Evolutionary conservation across 2,888 invertebrate species (phyloP), one percentile per base, ranked within the genome.

Genomic region (Amphimallon solstitiale): DNA sequence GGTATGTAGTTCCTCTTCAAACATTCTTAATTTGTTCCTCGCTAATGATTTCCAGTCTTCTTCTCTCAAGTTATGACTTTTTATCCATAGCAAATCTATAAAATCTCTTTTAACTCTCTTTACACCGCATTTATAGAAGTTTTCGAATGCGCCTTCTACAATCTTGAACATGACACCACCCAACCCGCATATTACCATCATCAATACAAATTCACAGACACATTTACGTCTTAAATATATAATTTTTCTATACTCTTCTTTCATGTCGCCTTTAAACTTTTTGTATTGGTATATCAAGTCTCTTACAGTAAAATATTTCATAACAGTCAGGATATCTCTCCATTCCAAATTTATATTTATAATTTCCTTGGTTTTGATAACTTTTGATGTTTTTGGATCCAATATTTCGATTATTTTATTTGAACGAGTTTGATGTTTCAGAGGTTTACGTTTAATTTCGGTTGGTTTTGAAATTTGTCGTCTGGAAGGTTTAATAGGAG

Each of bases 1-100:
- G 0, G 87, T 87, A 75, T 94, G 92, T 34, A 97, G 83, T 77
- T 94, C 93, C 69, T 92, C 90, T 80, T 97, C 97, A 78, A 96
- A 96, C 70, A 90, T 90, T 78, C 90, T 88, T 61, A 97, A 81
- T 78, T 91, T 91, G 72, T 88, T 88, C 64, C 95, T 86, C 0
- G 95, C 95, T 84, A 92, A 85, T 9, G 92, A 91, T 77, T 94
- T 94, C 95, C 95, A 95, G 77, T 95, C 94, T 54, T 95, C 94
- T 80, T 94, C 94, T 62, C 90, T 87, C 82, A 94, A 83, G 77
- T 90, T 90, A 79, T 93, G 92, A 80, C 93, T 94, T 66, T 89
- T 88, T 60, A 88, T 85, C 94, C 95, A 94, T 43, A 96, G 85
- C 68, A 88, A 86, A 75, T 94, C 94, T 65, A 95, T 89, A 72